Conservation (phyloP, 2,797 vertebrate species). For the Channa striata region DNA sequence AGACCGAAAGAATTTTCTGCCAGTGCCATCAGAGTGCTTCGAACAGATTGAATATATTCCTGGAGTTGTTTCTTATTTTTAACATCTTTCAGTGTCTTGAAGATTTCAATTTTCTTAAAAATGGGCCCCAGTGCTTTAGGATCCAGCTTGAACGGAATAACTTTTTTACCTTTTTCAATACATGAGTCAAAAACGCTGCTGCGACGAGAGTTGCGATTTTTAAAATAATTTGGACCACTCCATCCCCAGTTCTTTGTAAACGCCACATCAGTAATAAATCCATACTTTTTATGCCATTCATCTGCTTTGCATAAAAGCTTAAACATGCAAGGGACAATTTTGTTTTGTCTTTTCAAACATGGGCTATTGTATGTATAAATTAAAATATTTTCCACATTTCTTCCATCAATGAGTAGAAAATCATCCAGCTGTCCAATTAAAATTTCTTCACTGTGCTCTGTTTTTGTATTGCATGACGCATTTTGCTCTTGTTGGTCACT, state of each 20-base stretch:
- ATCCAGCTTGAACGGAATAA: background rate
- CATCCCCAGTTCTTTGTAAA: background rate
- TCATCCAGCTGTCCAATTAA: constrained; percentile 2
- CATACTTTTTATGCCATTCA: background rate
- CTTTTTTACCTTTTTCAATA: background rate
- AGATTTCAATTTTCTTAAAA: too few relatives aligned
- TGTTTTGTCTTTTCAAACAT: background rate
- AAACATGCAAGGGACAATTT: background rate
- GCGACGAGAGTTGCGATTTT: background rate
- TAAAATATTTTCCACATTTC: background rate
- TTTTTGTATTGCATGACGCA: too few relatives aligned
- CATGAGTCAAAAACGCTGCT: background rate
- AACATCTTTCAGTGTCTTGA: too few relatives aligned
- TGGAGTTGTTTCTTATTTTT: too few relatives aligned
- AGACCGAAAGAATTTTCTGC: too few relatives aligned
- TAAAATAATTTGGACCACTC: constrained; percentile 2
- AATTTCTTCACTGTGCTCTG: background rate
- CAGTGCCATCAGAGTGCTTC: too few relatives aligned
- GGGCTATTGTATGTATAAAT: background rate
- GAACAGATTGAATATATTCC: too few relatives aligned
- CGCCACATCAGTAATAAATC: background rate
- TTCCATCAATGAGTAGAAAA: background rate
- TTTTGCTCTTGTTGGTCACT: too few relatives aligned
- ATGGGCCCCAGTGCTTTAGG: too few relatives aligned
- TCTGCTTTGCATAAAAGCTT: background rate